phyloP scores from a whole-genome alignment of 2,888 invertebrate genomes.

The Acrocyrtus sp. region DNA sequence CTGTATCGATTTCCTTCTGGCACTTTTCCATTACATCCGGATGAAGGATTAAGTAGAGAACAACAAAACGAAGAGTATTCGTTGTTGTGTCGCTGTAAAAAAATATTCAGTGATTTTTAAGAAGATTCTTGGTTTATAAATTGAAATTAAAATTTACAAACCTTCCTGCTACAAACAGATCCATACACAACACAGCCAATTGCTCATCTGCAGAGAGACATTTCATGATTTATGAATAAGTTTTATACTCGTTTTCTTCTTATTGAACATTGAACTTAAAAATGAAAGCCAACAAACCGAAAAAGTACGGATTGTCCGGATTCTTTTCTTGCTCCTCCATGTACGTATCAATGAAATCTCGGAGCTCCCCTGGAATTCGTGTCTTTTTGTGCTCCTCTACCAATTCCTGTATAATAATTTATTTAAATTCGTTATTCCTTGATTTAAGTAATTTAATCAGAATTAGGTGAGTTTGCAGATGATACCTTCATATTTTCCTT shows the following conservation, averaged over 20 bases:
- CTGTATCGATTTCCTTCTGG: constrained; percentile 48
- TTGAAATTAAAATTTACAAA: neutral
- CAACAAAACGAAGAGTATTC: constrained; percentile 44
- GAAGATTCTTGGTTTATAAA: neutral
- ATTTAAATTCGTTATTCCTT: neutral
- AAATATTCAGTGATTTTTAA: neutral
- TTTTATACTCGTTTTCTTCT: neutral
- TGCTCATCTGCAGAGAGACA: constrained; percentile 51
- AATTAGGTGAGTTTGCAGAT: neutral
- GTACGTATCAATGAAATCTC: constrained; percentile 56
- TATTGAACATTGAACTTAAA: neutral
- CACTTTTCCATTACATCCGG: constrained; percentile 43
- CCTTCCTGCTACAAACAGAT: constrained; percentile 52
- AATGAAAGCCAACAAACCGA: constrained; percentile 25
- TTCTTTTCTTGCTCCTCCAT: constrained; percentile 53
- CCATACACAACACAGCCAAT: constrained; percentile 56
- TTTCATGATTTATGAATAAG: neutral
- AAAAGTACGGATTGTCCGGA: constrained; percentile 50
- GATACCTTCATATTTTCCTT: constrained; percentile 46
- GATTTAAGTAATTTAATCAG: neutral
- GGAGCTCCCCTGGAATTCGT: constrained; percentile 21
- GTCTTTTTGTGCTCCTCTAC: constrained; percentile 48
- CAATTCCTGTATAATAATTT: constrained; percentile 30
- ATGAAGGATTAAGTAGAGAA: constrained; percentile 48
- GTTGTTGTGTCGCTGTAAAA: constrained; percentile 40